phyloP scores from a whole-genome alignment of 2,797 vertebrate genomes.

The Sebastes steindachneri region DNA sequence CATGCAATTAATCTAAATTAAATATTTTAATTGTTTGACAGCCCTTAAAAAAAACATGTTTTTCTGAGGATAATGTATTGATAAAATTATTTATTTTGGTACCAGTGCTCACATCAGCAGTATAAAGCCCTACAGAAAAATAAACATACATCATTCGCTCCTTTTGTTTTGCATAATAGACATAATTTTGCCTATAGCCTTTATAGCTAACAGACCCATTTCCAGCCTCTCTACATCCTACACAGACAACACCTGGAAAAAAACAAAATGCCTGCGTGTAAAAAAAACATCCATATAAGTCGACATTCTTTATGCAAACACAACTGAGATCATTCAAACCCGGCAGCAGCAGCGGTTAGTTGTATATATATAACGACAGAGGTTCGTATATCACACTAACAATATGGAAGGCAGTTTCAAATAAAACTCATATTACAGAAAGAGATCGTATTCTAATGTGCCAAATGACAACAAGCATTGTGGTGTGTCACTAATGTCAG shows the following conservation, averaged over 20 bases:
- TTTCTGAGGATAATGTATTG: background rate
- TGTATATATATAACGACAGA: slow-evolving; percentile 8
- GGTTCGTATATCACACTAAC: slow-evolving; percentile 36
- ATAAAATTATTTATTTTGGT: background rate
- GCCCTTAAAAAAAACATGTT: too few species aligned
- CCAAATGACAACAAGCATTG: slow-evolving; percentile 62
- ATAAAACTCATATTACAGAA: slow-evolving; percentile 43
- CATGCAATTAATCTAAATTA: too few species aligned
- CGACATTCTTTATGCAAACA: slow-evolving; percentile 36
- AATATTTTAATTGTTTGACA: too few species aligned
- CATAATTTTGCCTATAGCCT: slow-evolving; percentile 14
- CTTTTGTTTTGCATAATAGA: slow-evolving; percentile 29
- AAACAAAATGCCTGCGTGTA: background rate
- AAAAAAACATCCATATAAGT: slow-evolving; percentile 11
- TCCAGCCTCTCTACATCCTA: slow-evolving; percentile 13
- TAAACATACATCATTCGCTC: background rate
- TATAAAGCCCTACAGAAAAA: background rate
- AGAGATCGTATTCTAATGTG: slow-evolving; percentile 53
- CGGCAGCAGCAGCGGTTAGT: slow-evolving; percentile 21
- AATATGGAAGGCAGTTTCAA: slow-evolving; percentile 54
- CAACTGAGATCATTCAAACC: slow-evolving; percentile 17
- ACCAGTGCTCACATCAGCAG: background rate
- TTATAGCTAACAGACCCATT: slow-evolving; percentile 34
- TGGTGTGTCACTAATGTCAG: slow-evolving; percentile 66
- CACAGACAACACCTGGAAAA: slow-evolving; percentile 3